Percentiles rank a stretch among this genome's conserved stretches.
phyloP scores from a whole-genome alignment of 1,140 invertebrate genomes.

The Lepeophtheirus salmonis region DNA sequence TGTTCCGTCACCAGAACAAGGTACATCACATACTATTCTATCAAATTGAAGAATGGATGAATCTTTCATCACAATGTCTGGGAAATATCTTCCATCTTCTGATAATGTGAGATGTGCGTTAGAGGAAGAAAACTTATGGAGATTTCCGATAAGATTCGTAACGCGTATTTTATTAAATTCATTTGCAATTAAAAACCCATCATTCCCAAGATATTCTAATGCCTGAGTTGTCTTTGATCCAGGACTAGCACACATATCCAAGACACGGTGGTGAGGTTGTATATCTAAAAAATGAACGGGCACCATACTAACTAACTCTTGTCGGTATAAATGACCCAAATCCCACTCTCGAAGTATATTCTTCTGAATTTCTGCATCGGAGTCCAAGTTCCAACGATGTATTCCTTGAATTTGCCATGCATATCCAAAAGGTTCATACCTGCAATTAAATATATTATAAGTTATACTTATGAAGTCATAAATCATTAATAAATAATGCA shows the following conservation, averaged over 20 bases:
- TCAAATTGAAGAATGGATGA: conserved; percentile 1
- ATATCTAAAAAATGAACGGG: conserved; percentile 35
- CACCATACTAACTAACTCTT: conserved; percentile 2
- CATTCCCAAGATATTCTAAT: background rate
- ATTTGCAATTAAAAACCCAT: conserved; percentile 3
- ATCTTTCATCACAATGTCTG: conserved; percentile 1
- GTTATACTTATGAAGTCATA: background rate
- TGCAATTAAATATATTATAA: background rate
- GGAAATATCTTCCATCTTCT: background rate
- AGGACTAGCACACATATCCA: conserved; percentile 78
- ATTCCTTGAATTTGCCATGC: background rate
- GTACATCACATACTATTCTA: conserved; percentile 16
- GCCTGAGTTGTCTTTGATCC: conserved; percentile 72
- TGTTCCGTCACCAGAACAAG: conserved; percentile 16
- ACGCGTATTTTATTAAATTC: background rate
- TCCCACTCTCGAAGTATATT: background rate
- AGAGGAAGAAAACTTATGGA: background rate
- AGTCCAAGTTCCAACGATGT: background rate
- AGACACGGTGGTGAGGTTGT: conserved; percentile 41
- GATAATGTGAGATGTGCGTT: background rate
- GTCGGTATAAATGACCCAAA: background rate
- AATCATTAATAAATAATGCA: background rate
- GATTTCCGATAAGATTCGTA: background rate
- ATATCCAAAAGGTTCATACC: background rate
- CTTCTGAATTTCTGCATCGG: background rate